phyloP scores from a whole-genome alignment of 2,797 vertebrate genomes.

The Zenarchopterus dispar region DNA sequence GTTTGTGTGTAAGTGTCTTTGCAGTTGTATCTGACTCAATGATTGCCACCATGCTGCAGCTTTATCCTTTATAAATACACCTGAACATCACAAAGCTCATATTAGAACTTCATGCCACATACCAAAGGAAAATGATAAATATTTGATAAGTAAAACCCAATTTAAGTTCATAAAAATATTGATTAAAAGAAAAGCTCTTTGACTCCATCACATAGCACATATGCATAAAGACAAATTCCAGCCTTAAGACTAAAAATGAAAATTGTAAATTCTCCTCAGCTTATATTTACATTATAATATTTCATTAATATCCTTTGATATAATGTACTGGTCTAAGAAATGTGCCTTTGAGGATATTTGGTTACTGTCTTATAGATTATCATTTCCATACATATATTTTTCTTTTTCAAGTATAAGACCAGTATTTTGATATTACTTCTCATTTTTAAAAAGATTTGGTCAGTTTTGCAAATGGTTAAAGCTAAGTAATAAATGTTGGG shows the following conservation, averaged over 20 bases:
- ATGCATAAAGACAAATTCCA: slow-evolving; percentile 21
- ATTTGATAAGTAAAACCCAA: background rate
- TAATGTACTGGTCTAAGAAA: slow-evolving; percentile 47
- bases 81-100: slow-evolving; percentile 2
- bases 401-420: slow-evolving; percentile 15
- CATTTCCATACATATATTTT: slow-evolving; percentile 18
- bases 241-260: slow-evolving; percentile 56
- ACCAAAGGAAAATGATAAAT: slow-evolving; percentile 58
- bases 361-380: slow-evolving; percentile 21
- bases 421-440: slow-evolving; percentile 19
- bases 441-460: background rate
- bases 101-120: slow-evolving; percentile 17
- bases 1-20: slow-evolving; percentile 8
- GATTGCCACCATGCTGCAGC: slow-evolving; percentile 14
- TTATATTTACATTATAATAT: slow-evolving; percentile 56
- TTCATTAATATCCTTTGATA: slow-evolving; percentile 59
- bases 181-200: background rate
- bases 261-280: slow-evolving; percentile 57
- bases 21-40: slow-evolving; percentile 12
- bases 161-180: slow-evolving; percentile 5
- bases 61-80: slow-evolving; percentile 22
- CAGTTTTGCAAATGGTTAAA: slow-evolving; percentile 19
- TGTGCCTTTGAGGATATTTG: slow-evolving; percentile 49
- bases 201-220: background rate
- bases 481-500: background rate